Percentiles rank a stretch among this genome's conserved stretches.
These are phyloP conservation scores for Crotalus horridus DNA, from an alignment of 2,113 vertebrate species.

Conservation along the genomic window DNA sequence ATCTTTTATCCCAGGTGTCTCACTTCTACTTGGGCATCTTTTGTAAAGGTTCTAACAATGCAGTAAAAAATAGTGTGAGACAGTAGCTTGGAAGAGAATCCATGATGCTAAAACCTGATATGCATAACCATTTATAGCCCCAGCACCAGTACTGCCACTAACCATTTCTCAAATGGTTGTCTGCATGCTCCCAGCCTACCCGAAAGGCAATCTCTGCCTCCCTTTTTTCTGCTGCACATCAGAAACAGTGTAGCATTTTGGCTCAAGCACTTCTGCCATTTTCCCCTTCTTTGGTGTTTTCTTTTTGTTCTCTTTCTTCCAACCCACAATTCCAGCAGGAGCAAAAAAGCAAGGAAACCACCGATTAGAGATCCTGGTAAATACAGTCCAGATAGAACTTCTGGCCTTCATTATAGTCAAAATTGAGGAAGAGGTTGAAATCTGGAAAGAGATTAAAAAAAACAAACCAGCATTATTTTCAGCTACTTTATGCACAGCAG, in stretches of 20 bases:
- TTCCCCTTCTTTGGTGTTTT: not conserved
- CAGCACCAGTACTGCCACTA: not conserved
- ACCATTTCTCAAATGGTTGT: not conserved
- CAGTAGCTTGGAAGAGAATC: not conserved
- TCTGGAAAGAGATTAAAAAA: not conserved
- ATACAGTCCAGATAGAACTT: not conserved
- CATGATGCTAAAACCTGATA: not conserved
- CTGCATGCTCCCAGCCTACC: not conserved
- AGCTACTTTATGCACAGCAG: not conserved
- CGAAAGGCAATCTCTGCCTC: not conserved
- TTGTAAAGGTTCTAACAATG: not conserved
- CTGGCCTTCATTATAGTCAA: not conserved
- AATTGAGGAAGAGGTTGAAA: not conserved
- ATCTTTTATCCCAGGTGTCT: not conserved
- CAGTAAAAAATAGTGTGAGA: not conserved
- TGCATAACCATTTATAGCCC: not conserved
- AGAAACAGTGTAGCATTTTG: not conserved
- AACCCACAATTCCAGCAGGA: not conserved
- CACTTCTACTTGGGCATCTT: not conserved
- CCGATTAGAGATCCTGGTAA: not conserved
- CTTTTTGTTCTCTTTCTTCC: not conserved
- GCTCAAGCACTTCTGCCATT: not conserved
- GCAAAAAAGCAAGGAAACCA: not conserved
- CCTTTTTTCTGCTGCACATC: not conserved
- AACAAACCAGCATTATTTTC: not conserved